Evolutionary conservation across 1,140 invertebrate genomes (phyloP).

Genomic region (Nasonia longicornis): DNA sequence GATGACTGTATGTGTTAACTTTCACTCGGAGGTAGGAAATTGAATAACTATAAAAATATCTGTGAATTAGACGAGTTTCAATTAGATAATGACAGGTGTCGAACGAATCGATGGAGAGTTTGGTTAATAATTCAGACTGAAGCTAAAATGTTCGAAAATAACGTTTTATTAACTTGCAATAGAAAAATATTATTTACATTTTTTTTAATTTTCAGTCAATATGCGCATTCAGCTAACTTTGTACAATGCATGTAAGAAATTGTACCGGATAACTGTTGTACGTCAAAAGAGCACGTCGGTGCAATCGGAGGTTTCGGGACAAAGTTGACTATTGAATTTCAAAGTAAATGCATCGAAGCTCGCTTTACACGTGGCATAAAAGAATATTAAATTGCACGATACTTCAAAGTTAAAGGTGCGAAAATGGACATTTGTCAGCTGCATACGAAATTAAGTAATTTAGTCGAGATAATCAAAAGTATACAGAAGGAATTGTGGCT

Average conservation of each 20-base stretch:
- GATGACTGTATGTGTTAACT: too few relatives aligned
- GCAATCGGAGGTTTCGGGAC: neutral
- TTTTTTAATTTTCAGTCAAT: neutral
- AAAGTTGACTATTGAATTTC: neutral
- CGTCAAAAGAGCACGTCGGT: neutral
- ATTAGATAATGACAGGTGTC: neutral
- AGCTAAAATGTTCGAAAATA: neutral
- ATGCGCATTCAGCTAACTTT: neutral
- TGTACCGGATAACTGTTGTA: neutral
- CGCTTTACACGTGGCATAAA: too few relatives aligned
- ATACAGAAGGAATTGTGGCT: too few relatives aligned
- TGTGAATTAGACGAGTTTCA: neutral
- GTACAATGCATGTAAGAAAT: neutral
- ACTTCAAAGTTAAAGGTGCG: neutral
- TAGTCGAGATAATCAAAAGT: too few relatives aligned
- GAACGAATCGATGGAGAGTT: neutral
- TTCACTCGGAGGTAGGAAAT: too few relatives aligned
- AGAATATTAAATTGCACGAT: neutral
- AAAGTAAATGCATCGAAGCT: neutral
- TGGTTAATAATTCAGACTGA: neutral
- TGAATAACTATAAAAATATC: too few relatives aligned
- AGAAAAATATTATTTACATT: constrained; percentile 21
- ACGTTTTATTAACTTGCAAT: constrained; percentile 3
- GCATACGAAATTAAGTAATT: neutral
- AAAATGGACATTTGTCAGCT: too few relatives aligned